Base-by-base conservation (phyloP, 2,888 invertebrate species). In the Geophilus truncorum region DNA sequence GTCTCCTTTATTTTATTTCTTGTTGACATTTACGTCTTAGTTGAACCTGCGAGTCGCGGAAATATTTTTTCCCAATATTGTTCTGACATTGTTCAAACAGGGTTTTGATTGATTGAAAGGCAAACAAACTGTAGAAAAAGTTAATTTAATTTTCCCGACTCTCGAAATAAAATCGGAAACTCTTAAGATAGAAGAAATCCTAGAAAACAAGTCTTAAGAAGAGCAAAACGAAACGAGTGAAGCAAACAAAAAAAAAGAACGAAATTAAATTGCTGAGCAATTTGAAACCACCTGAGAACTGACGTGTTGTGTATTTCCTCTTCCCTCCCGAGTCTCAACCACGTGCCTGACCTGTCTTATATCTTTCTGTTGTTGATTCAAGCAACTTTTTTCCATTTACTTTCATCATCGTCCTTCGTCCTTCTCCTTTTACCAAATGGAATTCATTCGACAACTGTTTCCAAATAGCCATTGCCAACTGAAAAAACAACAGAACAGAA, bases 281-380 rank as follows among this genome's bases (percentile, higher is more conserved):
- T 57, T 57, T 57, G 57, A 57, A 57, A 57, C 57, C 57, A 57
- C 57, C 57, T 57, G 57, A 57, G 57, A 57, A 57, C 18, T 57
- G 57, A 57, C 57, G 18, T 9, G 57, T 57, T 57, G 57, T 57
- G 57, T 57, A 21, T 57, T 57, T 40, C 36, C 36, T 6, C 36
- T 40, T 40, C 34, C 6, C 36, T 40, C 4, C 2, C 57, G n/a
- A 21, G 15, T 4, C 57, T 4, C 57, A 57, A 57, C 21, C 57
- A 57, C 21, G 57, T 57, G 57, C 57, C 21, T 57, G n/a, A n/a
- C 57, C 18, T 21, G 18, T 57, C 9, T 57, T n/a, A n/a, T n/a
- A n/a, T n/a, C n/a, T 18, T 9, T 23, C 57, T 18, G 21, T 18
- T 57, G 57, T 57, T 57, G 57, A 57, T 57, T 57, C 57, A 23